These are phyloP conservation scores for Catonia carolina DNA, from an alignment of 2,888 invertebrate species.

Conservation along the genomic window DNA sequence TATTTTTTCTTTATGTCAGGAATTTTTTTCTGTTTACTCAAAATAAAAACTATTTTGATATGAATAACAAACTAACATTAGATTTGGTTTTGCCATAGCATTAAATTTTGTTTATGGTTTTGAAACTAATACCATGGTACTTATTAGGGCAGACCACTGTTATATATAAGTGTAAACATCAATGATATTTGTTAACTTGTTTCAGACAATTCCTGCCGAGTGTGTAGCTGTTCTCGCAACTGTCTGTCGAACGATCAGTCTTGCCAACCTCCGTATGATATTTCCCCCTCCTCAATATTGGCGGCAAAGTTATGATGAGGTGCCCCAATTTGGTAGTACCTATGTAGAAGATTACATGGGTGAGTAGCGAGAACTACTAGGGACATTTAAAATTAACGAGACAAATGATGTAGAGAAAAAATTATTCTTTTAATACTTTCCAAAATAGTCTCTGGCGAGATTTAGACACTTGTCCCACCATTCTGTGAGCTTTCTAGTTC, in stretches of 20 bases:
- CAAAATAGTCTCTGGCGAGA: not conserved
- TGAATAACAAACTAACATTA: too few relatives aligned
- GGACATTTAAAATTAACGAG: not conserved
- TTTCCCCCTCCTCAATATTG: constrained; percentile 67
- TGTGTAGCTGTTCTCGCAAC: constrained; percentile 64
- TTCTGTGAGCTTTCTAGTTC: too few relatives aligned
- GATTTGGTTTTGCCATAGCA: too few relatives aligned
- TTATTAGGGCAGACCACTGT: too few relatives aligned
- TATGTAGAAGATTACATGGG: constrained; percentile 71
- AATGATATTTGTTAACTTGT: too few relatives aligned
- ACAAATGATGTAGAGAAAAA: not conserved
- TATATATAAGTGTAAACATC: too few relatives aligned
- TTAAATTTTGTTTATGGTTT: too few relatives aligned
- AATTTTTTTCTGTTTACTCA: too few relatives aligned
- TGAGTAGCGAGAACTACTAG: constrained; percentile 40
- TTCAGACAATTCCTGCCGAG: constrained; percentile 63
- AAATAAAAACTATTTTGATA: too few relatives aligned
- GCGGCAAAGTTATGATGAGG: constrained; percentile 46
- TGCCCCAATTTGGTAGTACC: constrained; percentile 47
- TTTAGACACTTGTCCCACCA: too few relatives aligned
- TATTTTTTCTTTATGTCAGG: too few relatives aligned
- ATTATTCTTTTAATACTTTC: not conserved
- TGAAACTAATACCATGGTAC: too few relatives aligned
- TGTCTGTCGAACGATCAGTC: constrained; percentile 66
- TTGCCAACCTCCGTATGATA: constrained; percentile 75